Percentiles rank a stretch among this genome's conserved stretches.
Conservation (phyloP, 2,888 invertebrate genomes). For the Nomada flava region DNA sequence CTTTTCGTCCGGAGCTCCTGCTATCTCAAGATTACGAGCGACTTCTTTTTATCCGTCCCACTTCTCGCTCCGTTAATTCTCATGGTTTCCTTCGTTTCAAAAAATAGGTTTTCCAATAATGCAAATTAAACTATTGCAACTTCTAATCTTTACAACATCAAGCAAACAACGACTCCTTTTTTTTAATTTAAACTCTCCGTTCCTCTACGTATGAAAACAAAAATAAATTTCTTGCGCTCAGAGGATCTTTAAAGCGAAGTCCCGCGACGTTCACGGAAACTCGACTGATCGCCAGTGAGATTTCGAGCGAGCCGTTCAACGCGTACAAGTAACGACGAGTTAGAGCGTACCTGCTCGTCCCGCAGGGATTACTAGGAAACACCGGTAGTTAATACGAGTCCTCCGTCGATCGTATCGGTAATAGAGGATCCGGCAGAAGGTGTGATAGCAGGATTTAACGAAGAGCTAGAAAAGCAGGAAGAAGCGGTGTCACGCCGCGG, state of each 20-base stretch:
- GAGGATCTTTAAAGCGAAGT: not conserved
- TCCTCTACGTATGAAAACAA: not conserved
- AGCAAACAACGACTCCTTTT: too few species aligned
- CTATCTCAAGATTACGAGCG: slow-evolving; percentile 25
- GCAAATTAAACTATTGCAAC: not conserved
- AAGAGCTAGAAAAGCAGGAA: slow-evolving; percentile 60
- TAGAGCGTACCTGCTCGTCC: slow-evolving; percentile 4
- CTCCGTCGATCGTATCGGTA: slow-evolving; percentile 63
- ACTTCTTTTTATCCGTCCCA: slow-evolving; percentile 9
- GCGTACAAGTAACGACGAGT: slow-evolving; percentile 4
- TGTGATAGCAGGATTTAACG: slow-evolving; percentile 68
- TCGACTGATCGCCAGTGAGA: slow-evolving; percentile 27
- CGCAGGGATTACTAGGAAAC: slow-evolving; percentile 62
- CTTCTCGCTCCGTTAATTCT: slow-evolving; percentile 7
- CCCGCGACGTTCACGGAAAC: not conserved
- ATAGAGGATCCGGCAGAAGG: slow-evolving; percentile 63
- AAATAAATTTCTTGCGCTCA: too few species aligned
- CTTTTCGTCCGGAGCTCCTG: not conserved
- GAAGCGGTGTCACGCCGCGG: slow-evolving; percentile 60
- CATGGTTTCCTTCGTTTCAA: too few species aligned
- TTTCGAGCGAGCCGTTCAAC: slow-evolving; percentile 26
- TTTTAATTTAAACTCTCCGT: not conserved
- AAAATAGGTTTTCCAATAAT: not conserved
- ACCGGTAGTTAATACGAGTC: slow-evolving; percentile 67
- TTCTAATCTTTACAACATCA: not conserved